phyloP scores from a whole-genome alignment of 1,140 invertebrate genomes.

The Neotoxoptera formosana region DNA sequence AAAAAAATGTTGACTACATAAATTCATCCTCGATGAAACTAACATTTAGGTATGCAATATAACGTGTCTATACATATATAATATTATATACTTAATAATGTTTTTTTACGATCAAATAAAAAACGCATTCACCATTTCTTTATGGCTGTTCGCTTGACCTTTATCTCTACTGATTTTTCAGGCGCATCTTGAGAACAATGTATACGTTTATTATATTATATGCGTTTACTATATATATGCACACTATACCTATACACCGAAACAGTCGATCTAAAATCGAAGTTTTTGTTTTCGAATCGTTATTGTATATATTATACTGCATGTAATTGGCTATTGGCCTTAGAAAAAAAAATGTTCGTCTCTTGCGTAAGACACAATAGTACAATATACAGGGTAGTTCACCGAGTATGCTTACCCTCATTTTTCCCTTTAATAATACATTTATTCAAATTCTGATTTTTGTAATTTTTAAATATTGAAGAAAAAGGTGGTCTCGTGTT shows the following conservation, averaged over 20 bases:
- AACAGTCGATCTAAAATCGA: not conserved
- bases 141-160: not conserved
- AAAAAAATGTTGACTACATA: not conserved
- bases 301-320: not conserved
- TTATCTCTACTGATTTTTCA: not conserved
- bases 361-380: not conserved
- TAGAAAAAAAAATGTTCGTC: not conserved
- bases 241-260: not conserved
- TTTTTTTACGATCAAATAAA: constrained; percentile 22
- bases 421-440: not conserved
- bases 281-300: not conserved
- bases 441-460: not conserved
- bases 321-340: not conserved
- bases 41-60: constrained; percentile 1
- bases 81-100: constrained; percentile 5
- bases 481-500: too few relatives aligned
- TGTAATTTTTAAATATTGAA: not conserved
- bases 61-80: not conserved
- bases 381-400: not conserved
- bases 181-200: not conserved
- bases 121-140: not conserved
- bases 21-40: not conserved
- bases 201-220: not conserved
- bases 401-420: not conserved
- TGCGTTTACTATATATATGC: not conserved